phyloP scores from a whole-genome alignment of 2,113 vertebrate genomes.

The Brachyhypopomus occidentalis region DNA sequence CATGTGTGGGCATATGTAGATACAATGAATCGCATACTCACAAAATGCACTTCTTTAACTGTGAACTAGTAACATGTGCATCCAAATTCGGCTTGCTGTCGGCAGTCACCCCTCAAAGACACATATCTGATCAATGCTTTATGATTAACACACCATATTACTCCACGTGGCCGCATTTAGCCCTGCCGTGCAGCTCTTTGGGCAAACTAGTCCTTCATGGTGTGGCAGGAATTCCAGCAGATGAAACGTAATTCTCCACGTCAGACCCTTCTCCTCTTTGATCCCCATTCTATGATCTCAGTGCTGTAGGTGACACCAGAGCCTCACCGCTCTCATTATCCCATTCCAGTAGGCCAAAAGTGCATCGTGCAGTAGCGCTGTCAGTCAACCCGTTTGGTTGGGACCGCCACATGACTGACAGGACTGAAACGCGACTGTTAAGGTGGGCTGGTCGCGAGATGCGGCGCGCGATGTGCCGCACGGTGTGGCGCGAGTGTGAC shows the following conservation, averaged over 20 bases:
- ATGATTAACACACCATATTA: neutral
- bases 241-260: conserved; percentile 33
- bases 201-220: too few species aligned
- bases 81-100: too few species aligned
- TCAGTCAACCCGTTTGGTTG: conserved; percentile 33
- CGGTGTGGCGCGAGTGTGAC: conserved; percentile 1
- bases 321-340: conserved; percentile 47
- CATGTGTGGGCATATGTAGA: too few species aligned
- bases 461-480: neutral
- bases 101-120: neutral
- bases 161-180: too few species aligned
- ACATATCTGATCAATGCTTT: too few species aligned
- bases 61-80: too few species aligned
- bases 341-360: conserved; percentile 35
- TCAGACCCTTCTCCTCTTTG: conserved; percentile 14
- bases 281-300: neutral
- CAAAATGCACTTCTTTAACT: too few species aligned
- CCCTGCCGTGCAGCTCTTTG: too few species aligned
- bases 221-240: neutral
- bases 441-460: conserved; percentile 6
- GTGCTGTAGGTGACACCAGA: conserved; percentile 25
- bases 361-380: conserved; percentile 35
- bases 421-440: conserved; percentile 31
- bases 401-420: conserved; percentile 40
- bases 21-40: too few species aligned